These are phyloP conservation scores for Drosophila sturtevanti DNA, from an alignment of 1,140 invertebrate species.

Conservation along the genomic window DNA sequence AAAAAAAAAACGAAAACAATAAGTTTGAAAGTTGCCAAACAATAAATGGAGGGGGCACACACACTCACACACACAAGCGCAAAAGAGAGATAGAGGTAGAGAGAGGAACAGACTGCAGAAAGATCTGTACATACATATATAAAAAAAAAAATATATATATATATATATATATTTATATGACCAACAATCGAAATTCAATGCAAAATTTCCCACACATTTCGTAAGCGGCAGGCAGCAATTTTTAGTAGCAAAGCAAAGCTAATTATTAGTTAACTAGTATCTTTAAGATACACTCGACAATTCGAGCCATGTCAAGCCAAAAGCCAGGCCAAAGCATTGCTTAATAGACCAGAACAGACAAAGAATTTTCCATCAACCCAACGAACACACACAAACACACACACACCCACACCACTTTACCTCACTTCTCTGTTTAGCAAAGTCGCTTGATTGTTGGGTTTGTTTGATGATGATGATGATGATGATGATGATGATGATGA, in stretches of 20 bases:
- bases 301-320: slow-evolving; percentile 15
- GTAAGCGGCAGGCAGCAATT: slow-evolving; percentile 70
- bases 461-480: background rate
- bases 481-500: slow-evolving; percentile 13
- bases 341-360: slow-evolving; percentile 77
- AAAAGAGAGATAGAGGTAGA: background rate
- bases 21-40: slow-evolving; percentile 71
- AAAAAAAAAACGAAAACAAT: slow-evolving; percentile 62
- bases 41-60: slow-evolving; percentile 2
- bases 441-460: background rate
- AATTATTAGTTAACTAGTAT: slow-evolving; percentile 81
- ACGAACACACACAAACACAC: background rate
- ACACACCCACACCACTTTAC: background rate
- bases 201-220: slow-evolving; percentile 74
- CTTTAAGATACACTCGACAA: slow-evolving; percentile 64
- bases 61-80: background rate
- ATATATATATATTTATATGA: slow-evolving; percentile 16
- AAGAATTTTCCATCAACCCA: slow-evolving; percentile 21
- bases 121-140: background rate
- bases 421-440: background rate
- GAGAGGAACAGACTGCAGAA: background rate
- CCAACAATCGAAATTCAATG: slow-evolving; percentile 74
- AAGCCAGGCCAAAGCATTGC: slow-evolving; percentile 58
- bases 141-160: slow-evolving; percentile 8
- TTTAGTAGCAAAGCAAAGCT: slow-evolving; percentile 54